These are phyloP conservation scores for Halictus quadricinctus DNA, from an alignment of 2,888 invertebrate genomes.

Conservation along the genomic window DNA sequence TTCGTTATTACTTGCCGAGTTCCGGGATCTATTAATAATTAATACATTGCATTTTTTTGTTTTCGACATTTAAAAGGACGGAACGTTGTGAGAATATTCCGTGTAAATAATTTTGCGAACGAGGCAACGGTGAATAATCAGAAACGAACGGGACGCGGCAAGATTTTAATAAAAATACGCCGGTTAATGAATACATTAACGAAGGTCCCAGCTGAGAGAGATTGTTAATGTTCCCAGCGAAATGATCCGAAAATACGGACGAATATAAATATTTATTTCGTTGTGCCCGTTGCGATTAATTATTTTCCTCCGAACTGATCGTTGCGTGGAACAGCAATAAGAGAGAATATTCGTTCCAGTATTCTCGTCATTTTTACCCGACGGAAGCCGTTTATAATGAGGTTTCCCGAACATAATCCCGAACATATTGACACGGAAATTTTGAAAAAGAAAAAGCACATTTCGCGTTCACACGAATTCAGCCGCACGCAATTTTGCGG, in stretches of 20 bases:
- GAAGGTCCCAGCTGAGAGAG: neutral
- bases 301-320: slow-evolving; percentile 4
- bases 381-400: neutral
- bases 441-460: neutral
- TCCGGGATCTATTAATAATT: neutral
- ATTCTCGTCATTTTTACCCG: neutral
- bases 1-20: neutral
- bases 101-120: slow-evolving; percentile 6
- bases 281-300: neutral
- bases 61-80: too few species aligned
- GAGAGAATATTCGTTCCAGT: neutral
- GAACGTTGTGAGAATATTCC: neutral
- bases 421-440: neutral
- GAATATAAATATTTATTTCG: neutral
- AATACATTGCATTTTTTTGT: neutral
- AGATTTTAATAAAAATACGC: slow-evolving; percentile 15
- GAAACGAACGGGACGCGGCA: neutral
- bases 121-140: slow-evolving; percentile 10
- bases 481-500: neutral
- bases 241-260: slow-evolving; percentile 16
- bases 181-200: slow-evolving; percentile 16
- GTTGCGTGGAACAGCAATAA: neutral
- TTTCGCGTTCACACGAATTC: neutral
- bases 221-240: slow-evolving; percentile 12
- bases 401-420: neutral